These are phyloP conservation scores for Phenganax marumi DNA, from an alignment of 92 coral and sea anemone genomes.

Conservation along the genomic window DNA sequence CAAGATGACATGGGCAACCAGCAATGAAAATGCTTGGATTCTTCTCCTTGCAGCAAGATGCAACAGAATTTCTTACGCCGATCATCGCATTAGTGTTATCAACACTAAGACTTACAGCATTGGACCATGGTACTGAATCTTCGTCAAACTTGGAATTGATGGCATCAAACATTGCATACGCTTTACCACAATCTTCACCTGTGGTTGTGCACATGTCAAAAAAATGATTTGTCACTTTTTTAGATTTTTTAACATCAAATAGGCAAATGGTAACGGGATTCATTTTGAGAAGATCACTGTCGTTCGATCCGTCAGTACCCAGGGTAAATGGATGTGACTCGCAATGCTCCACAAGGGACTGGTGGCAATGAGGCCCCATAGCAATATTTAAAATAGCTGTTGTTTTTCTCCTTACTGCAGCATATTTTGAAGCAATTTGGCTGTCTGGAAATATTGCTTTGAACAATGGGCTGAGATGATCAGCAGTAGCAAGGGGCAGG, in stretches of 20 bases:
- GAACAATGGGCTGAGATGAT: conserved; percentile 40
- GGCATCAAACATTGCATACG: conserved; percentile 37
- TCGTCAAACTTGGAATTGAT: conserved; percentile 45
- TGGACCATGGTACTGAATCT: conserved; percentile 44
- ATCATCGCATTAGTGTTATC: conserved; percentile 54
- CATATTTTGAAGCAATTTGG: neutral
- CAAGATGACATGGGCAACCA: too few relatives aligned
- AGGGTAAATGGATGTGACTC: neutral
- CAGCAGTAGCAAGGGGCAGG: conserved; percentile 39
- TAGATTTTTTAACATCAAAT: neutral
- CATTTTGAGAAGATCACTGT: neutral
- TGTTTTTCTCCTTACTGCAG: neutral
- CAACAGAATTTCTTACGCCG: conserved; percentile 44
- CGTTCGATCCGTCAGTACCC: neutral
- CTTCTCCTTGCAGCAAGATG: conserved; percentile 44
- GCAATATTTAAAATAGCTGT: neutral
- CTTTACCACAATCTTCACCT: too few relatives aligned
- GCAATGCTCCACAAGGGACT: neutral
- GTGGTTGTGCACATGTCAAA: too few relatives aligned
- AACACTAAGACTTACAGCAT: conserved; percentile 44
- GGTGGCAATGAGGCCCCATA: neutral
- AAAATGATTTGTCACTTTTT: neutral
- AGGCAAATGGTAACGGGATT: neutral
- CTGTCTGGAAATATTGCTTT: conserved; percentile 50
- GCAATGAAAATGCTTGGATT: conserved; percentile 30